phyloP scores from a whole-genome alignment of 2,888 invertebrate genomes.

The Drosophila heteroneura region DNA sequence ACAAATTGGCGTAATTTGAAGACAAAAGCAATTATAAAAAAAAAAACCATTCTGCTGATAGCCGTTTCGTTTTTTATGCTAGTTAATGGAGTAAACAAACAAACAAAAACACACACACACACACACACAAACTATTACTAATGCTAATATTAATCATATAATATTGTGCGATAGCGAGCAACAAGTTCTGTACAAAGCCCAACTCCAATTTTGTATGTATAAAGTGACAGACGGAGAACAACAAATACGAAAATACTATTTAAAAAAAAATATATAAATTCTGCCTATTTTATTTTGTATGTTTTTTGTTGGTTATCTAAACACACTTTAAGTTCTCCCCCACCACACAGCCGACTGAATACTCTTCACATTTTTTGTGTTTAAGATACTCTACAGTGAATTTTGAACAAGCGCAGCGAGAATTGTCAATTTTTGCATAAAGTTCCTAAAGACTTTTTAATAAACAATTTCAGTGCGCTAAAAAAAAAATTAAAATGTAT shows the following conservation, averaged over 20 bases:
- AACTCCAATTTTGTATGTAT: constrained; percentile 78
- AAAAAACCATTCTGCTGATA: constrained; percentile 13
- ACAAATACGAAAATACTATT: constrained; percentile 69
- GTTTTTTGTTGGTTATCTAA: constrained; percentile 11
- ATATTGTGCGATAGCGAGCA: constrained; percentile 51
- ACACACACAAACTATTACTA: constrained; percentile 57
- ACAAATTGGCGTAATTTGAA: constrained; percentile 62
- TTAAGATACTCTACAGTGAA: constrained; percentile 23
- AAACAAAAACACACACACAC: constrained; percentile 9
- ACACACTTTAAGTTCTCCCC: constrained; percentile 14
- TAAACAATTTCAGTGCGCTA: constrained; percentile 43
- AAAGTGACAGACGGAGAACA: constrained; percentile 57
- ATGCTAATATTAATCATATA: constrained; percentile 59
- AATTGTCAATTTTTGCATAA: constrained; percentile 42
- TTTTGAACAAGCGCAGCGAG: constrained; percentile 29
- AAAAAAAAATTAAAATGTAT: constrained; percentile 54
- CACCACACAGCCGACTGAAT: constrained; percentile 30
- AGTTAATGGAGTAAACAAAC: constrained; percentile 68
- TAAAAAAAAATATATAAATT: constrained; percentile 64
- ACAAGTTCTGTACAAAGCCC: constrained; percentile 75
- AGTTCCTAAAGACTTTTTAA: constrained; percentile 65
- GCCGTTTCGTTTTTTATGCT: constrained; percentile 59
- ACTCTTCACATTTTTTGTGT: constrained; percentile 6
- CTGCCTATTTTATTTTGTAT: constrained; percentile 46
- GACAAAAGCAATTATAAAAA: constrained; percentile 51